Evolutionary conservation across 2,113 vertebrate genomes (phyloP).

Genomic region (Rutilus rutilus): DNA sequence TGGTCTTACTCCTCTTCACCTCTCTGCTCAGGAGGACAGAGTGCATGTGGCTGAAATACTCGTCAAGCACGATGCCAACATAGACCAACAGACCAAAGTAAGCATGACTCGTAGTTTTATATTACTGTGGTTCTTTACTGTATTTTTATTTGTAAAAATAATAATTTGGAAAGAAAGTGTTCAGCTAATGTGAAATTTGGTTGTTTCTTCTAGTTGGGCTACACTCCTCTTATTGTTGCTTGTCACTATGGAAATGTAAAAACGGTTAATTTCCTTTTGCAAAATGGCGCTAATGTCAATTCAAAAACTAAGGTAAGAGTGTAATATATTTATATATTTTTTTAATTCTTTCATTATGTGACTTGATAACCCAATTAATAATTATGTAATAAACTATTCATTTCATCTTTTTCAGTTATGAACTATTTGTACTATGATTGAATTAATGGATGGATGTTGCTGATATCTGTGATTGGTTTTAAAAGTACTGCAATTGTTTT

Average conservation of each 20-base stretch:
- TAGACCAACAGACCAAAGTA: slow-evolving; percentile 96
- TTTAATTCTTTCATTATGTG: background rate
- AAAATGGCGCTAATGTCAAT: slow-evolving; percentile 89
- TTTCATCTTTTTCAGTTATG: background rate
- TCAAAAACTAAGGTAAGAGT: slow-evolving; percentile 90
- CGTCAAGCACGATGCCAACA: slow-evolving; percentile 84
- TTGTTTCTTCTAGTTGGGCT: slow-evolving; percentile 83
- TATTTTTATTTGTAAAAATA: background rate
- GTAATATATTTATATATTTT: background rate
- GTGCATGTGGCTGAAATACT: slow-evolving; percentile 90
- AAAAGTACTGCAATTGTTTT: too few relatives aligned
- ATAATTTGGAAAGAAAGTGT: background rate
- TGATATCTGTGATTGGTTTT: background rate
- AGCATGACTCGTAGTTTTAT: background rate
- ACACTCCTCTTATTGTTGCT: slow-evolving; percentile 94
- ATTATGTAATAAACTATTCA: background rate
- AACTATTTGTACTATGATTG: background rate
- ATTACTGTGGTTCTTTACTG: background rate
- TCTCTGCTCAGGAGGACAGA: slow-evolving; percentile 93
- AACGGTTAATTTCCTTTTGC: slow-evolving; percentile 96
- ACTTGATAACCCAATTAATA: background rate
- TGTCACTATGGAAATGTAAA: slow-evolving; percentile 98
- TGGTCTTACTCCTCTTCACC: slow-evolving; percentile 90
- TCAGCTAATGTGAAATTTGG: slow-evolving; percentile 3
- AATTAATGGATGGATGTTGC: background rate